phyloP scores from a whole-genome alignment of 2,888 invertebrate genomes.

The Malachius bipustulatus region DNA sequence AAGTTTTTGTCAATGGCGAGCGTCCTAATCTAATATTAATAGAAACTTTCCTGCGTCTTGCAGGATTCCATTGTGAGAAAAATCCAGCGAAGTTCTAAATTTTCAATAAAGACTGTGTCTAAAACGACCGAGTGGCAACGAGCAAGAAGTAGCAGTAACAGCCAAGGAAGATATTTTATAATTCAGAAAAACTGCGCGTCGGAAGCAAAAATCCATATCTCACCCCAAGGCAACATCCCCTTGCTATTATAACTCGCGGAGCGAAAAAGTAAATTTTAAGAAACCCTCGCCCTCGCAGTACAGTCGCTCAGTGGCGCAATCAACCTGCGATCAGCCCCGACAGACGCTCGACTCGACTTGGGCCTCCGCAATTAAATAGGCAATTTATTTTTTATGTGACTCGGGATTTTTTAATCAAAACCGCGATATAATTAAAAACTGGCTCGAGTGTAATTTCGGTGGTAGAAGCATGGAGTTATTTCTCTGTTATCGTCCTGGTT shows the following conservation, averaged over 20 bases:
- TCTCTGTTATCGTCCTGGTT: constrained; percentile 21
- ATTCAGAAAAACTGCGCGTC: constrained; percentile 37
- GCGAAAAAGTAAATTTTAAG: constrained; percentile 40
- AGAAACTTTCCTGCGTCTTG: too few relatives aligned
- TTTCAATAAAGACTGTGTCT: constrained; percentile 24
- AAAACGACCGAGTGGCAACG: neutral
- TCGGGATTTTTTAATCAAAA: constrained; percentile 37
- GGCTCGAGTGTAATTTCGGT: constrained; percentile 19
- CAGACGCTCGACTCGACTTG: constrained; percentile 13
- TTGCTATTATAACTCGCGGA: constrained; percentile 39
- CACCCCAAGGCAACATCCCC: constrained; percentile 30
- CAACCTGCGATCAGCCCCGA: constrained; percentile 19
- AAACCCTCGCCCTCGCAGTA: constrained; percentile 33
- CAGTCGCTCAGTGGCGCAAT: constrained; percentile 30
- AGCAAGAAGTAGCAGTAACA: neutral
- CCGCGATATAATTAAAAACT: constrained; percentile 32
- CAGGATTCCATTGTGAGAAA: constrained; percentile 11
- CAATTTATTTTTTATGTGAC: constrained; percentile 38
- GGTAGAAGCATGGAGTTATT: constrained; percentile 24
- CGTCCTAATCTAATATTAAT: too few relatives aligned
- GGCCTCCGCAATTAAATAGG: constrained; percentile 35
- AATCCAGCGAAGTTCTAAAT: constrained; percentile 23
- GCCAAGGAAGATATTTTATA: constrained; percentile 34
- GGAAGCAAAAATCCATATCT: constrained; percentile 40
- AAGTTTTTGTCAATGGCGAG: too few relatives aligned